A percentile compares a stretch with the other conserved stretches of the same genome.
phyloP scores from a whole-genome alignment of 2,888 invertebrate genomes.

The Leptinotarsa juncta region DNA sequence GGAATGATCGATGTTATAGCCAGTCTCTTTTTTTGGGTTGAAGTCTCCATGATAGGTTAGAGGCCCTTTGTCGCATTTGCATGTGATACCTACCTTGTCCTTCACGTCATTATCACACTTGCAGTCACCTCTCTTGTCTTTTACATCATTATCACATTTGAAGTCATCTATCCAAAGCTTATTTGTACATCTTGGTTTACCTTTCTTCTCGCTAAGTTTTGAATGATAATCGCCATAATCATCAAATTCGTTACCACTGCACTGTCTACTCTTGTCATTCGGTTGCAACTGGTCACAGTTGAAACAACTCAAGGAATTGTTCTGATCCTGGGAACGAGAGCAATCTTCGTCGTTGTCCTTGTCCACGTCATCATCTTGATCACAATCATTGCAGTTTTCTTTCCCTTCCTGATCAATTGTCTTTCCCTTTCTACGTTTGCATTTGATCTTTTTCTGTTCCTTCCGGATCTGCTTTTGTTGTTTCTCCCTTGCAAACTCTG shows the following conservation, averaged over 20 bases:
- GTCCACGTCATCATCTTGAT: slow-evolving; percentile 55
- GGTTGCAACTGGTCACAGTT: slow-evolving; percentile 47
- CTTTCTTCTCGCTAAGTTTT: slow-evolving; percentile 49
- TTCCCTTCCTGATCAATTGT: slow-evolving; percentile 65
- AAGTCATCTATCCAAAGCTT: slow-evolving; percentile 60
- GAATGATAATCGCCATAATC: slow-evolving; percentile 10
- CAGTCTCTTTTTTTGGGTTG: slow-evolving; percentile 66
- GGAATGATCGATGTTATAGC: slow-evolving; percentile 76
- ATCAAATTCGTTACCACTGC: slow-evolving; percentile 20
- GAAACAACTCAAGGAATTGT: slow-evolving; percentile 44
- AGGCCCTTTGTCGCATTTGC: slow-evolving; percentile 60
- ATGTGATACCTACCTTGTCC: slow-evolving; percentile 49
- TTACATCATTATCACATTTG: slow-evolving; percentile 58
- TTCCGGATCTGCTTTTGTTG: slow-evolving; percentile 85
- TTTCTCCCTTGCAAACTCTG: slow-evolving; percentile 89
- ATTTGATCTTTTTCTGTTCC: slow-evolving; percentile 87
- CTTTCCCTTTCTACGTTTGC: slow-evolving; percentile 77
- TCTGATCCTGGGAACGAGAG: slow-evolving; percentile 40
- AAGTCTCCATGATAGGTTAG: slow-evolving; percentile 35
- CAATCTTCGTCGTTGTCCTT: slow-evolving; percentile 53
- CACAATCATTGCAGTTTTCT: slow-evolving; percentile 64
- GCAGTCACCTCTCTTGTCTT: slow-evolving; percentile 56
- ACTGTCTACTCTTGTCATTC: slow-evolving; percentile 28
- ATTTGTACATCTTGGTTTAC: slow-evolving; percentile 55
- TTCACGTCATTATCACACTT: slow-evolving; percentile 58